These are phyloP conservation scores for Nemoura dubitans DNA, from an alignment of 2,888 invertebrate genomes.

Conservation along the genomic window DNA sequence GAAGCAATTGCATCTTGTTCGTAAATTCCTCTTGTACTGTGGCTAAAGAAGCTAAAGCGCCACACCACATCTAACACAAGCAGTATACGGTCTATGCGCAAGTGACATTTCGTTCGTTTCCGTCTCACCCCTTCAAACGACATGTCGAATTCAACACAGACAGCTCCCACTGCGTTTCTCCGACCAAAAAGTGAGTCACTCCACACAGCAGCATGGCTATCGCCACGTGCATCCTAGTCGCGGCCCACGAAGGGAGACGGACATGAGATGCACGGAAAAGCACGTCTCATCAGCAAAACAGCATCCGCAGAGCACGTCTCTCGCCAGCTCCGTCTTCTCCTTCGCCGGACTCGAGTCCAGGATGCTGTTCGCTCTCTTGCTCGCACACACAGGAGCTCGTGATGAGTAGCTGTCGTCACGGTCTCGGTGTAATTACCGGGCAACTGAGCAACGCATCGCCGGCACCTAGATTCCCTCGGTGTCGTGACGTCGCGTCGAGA, in stretches of 20 bases:
- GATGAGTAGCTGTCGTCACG: constrained; percentile 30
- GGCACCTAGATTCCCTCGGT: constrained; percentile 13
- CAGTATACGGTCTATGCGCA: no score
- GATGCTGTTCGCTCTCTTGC: background rate
- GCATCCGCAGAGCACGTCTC: background rate
- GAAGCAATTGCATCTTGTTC: no score
- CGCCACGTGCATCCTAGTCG: background rate
- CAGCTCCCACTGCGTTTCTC: background rate
- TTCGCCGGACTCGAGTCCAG: background rate
- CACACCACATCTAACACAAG: no score
- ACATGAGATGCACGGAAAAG: background rate
- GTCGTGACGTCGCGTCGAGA: background rate
- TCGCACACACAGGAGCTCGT: background rate
- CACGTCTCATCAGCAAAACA: background rate
- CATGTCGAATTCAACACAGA: background rate
- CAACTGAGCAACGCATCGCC: background rate
- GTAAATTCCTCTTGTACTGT: no score
- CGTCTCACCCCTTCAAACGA: background rate
- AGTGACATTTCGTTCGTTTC: no score
- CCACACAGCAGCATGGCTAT: background rate
- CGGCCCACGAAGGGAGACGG: background rate
- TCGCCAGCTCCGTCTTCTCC: background rate
- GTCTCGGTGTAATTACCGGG: constrained; percentile 10
- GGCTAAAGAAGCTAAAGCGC: no score
- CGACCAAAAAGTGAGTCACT: background rate